Evolutionary conservation across 1,140 invertebrate species (phyloP).

Genomic region (Sinonovacula constricta): DNA sequence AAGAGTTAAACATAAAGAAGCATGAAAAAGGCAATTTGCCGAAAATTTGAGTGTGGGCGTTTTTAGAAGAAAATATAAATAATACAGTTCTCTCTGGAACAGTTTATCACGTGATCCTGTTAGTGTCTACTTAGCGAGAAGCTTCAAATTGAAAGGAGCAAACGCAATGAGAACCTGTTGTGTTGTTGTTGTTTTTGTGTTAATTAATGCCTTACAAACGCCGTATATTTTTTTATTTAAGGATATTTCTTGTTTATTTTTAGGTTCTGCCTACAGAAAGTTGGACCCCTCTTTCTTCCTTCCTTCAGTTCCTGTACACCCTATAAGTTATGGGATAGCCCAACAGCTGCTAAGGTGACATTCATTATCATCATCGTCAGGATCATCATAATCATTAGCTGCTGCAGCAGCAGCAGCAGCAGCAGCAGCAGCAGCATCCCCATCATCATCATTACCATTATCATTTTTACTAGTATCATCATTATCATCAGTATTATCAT

Average conservation of each 20-base stretch:
- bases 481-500: constrained; percentile 9
- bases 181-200: background rate
- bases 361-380: constrained; percentile 11
- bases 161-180: background rate
- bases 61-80: no score
- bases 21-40: background rate
- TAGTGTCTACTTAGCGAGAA: background rate
- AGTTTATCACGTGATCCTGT: no score
- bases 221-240: background rate
- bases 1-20: no score
- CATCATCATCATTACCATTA: constrained; percentile 20
- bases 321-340: constrained; percentile 18
- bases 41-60: no score
- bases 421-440: background rate
- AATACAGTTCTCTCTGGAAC: no score
- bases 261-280: constrained; percentile 27
- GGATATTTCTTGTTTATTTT: background rate
- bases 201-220: no score
- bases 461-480: background rate
- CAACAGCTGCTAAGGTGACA: background rate
- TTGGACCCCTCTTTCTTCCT: background rate
- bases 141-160: background rate
- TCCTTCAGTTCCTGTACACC: constrained; percentile 7
- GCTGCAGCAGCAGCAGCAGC: background rate
- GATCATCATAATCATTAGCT: constrained; percentile 9